These are phyloP conservation scores for Flexamia atlantica DNA, from an alignment of 2,888 invertebrate genomes.

Conservation along the genomic window DNA sequence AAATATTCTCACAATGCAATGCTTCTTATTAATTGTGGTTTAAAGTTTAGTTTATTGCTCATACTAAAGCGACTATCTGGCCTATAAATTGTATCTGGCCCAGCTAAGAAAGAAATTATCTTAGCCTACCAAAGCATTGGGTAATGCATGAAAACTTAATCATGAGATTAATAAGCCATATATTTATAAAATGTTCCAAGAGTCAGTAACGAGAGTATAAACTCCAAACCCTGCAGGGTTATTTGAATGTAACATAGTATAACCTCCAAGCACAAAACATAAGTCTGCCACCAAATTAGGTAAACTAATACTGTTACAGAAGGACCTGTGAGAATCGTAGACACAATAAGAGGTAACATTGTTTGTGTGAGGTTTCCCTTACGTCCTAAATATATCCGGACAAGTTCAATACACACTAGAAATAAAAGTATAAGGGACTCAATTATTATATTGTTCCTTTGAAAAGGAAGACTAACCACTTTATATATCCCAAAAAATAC, in stretches of 20 bases:
- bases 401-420: conserved; percentile 87
- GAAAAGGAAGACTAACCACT: conserved; percentile 87
- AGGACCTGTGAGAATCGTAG: conserved; percentile 90
- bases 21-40: too few relatives aligned
- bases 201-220: conserved; percentile 89
- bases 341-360: conserved; percentile 86
- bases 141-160: background rate
- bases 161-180: conserved; percentile 40
- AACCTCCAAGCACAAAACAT: conserved; percentile 91
- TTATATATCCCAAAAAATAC: conserved; percentile 88
- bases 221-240: conserved; percentile 88
- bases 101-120: too few relatives aligned
- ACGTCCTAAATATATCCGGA: conserved; percentile 90
- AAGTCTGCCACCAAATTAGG: conserved; percentile 93
- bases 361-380: conserved; percentile 92
- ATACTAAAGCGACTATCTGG: too few relatives aligned
- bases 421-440: conserved; percentile 89
- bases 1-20: too few relatives aligned
- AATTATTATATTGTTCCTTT: conserved; percentile 84
- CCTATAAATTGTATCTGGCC: too few relatives aligned
- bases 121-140: background rate
- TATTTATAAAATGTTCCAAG: conserved; percentile 76
- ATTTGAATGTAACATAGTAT: conserved; percentile 94
- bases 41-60: too few relatives aligned
- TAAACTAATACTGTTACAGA: conserved; percentile 91